Evolutionary conservation across 2,888 invertebrate genomes (phyloP).

Genomic region (Watsonalla cultraria): DNA sequence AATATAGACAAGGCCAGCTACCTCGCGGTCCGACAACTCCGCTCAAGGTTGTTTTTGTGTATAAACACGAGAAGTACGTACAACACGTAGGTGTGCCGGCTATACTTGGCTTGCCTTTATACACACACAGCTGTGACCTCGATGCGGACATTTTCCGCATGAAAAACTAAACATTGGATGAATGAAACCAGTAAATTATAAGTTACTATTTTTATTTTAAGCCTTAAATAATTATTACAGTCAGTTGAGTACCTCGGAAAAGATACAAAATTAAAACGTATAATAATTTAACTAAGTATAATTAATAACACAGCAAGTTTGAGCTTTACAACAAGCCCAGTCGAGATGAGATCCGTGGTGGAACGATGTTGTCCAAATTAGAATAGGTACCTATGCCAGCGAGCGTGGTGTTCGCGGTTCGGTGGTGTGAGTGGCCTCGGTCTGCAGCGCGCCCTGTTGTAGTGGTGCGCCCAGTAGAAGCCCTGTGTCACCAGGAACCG

Average conservation of each 20-base stretch:
- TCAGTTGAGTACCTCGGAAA: constrained; percentile 48
- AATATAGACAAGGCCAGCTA: constrained; percentile 45
- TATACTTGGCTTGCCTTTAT: constrained; percentile 15
- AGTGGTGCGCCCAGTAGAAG: constrained; percentile 55
- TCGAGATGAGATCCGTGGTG: constrained; percentile 66
- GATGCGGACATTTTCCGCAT: constrained; percentile 21
- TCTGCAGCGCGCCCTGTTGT: constrained; percentile 35
- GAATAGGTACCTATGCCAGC: constrained; percentile 17
- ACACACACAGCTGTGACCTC: constrained; percentile 26
- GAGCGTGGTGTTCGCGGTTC: constrained; percentile 20
- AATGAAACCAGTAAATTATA: constrained; percentile 36
- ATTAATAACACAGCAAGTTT: constrained; percentile 71
- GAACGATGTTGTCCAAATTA: constrained; percentile 64
- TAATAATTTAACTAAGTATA: constrained; percentile 62
- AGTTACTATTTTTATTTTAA: constrained; percentile 48
- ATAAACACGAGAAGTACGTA: constrained; percentile 45
- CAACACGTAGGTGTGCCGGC: constrained; percentile 12
- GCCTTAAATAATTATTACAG: constrained; percentile 69
- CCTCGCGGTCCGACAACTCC: constrained; percentile 33
- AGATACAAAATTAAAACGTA: constrained; percentile 52
- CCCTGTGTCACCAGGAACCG: constrained; percentile 59
- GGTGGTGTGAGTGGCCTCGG: constrained; percentile 30
- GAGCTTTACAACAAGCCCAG: constrained; percentile 72
- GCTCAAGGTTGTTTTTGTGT: constrained; percentile 73
- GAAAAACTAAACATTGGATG: neutral